Conservation (phyloP, 2,113 vertebrate species). For the Ranitomeya variabilis region DNA sequence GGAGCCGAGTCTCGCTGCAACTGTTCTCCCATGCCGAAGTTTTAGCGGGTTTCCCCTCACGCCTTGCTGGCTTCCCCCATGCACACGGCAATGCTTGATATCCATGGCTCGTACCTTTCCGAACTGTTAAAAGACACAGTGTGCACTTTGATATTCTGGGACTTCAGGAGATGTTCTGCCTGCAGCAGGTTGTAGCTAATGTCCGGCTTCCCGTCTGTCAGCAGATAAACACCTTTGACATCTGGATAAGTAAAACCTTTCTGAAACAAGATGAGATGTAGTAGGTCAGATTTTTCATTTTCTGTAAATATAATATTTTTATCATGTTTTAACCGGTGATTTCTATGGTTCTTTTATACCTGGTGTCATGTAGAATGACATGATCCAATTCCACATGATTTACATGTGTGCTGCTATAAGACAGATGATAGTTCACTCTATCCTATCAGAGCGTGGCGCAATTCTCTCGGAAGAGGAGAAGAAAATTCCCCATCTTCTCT, state of each 20-base stretch:
- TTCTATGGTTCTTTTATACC: background rate
- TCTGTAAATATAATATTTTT: background rate
- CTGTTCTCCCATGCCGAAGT: no score
- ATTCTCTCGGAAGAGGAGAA: no score
- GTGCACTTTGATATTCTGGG: conserved; percentile 71
- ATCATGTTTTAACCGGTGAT: background rate
- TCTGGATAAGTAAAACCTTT: conserved; percentile 69
- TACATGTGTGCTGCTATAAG: no score
- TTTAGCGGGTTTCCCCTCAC: no score
- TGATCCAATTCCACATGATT: background rate
- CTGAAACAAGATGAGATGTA: conserved; percentile 65
- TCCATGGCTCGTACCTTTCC: conserved; percentile 69
- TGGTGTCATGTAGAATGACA: background rate
- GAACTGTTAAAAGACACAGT: conserved; percentile 71
- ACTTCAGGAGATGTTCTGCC: conserved; percentile 63
- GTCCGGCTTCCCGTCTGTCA: conserved; percentile 81
- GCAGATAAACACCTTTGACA: conserved; percentile 75
- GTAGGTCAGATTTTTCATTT: background rate
- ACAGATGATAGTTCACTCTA: no score
- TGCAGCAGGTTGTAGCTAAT: conserved; percentile 75
- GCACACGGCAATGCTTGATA: background rate
- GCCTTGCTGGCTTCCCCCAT: no score
- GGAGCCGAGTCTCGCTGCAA: no score
- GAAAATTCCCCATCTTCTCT: no score
- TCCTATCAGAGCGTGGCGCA: no score